Evolutionary conservation across 2,113 vertebrate genomes (phyloP).

Genomic region (Picathartes gymnocephalus): DNA sequence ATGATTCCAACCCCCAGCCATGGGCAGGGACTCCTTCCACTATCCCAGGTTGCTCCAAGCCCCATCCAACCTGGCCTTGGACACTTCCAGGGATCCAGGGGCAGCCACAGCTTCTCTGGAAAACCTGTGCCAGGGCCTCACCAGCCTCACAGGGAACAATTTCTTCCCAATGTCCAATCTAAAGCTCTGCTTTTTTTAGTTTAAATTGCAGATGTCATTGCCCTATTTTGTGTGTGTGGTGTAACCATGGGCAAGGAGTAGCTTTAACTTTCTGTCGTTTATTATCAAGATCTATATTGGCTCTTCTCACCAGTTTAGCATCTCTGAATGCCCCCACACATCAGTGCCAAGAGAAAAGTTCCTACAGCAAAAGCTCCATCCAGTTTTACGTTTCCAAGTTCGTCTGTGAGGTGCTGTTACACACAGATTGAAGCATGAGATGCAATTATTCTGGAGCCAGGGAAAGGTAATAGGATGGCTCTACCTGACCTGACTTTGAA

Average conservation of each 20-base stretch:
- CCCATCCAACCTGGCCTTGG: fast-evolving
- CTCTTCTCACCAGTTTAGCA: not conserved
- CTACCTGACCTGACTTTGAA: constrained; percentile 29
- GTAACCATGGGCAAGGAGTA: not conserved
- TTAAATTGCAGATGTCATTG: not conserved
- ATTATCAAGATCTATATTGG: not conserved
- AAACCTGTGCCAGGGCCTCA: fast-evolving
- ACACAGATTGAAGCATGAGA: not conserved
- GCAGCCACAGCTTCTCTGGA: not conserved
- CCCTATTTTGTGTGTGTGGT: not conserved
- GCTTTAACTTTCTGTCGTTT: not conserved
- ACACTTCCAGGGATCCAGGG: not conserved
- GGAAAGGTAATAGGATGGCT: not conserved
- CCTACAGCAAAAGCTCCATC: not conserved
- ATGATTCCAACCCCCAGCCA: not conserved
- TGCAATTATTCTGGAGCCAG: not conserved
- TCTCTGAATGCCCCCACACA: not conserved
- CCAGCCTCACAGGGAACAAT: not conserved
- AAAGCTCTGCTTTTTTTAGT: not conserved
- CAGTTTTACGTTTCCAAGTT: not conserved
- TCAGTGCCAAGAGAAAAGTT: not conserved
- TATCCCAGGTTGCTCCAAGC: not conserved
- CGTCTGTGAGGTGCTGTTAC: not conserved
- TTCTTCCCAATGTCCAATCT: not conserved
- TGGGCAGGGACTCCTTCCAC: not conserved